A percentile compares a stretch with the other conserved stretches of the same genome.
These are phyloP conservation scores for Scaeva pyrastri DNA, from an alignment of 2,888 invertebrate genomes.

Conservation along the genomic window DNA sequence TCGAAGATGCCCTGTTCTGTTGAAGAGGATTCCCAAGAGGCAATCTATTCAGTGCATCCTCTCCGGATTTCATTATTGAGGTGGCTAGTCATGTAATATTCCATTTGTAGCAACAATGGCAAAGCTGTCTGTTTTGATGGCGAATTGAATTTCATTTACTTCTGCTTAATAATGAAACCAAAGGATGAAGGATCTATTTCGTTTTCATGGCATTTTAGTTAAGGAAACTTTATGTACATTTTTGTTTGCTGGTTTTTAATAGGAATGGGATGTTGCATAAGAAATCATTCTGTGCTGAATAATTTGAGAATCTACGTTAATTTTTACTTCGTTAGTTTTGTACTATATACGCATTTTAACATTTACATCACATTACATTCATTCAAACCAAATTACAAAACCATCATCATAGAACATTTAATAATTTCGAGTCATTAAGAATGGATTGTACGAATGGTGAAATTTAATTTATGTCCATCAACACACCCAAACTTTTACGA, in stretches of 20 bases:
- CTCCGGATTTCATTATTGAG: slow-evolving; percentile 63
- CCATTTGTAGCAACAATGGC: slow-evolving; percentile 53
- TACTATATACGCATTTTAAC: no score
- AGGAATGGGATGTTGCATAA: background rate
- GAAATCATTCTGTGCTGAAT: background rate
- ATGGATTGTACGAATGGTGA: no score
- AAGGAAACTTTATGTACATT: background rate
- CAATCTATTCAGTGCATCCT: slow-evolving; percentile 50
- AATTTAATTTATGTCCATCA: no score
- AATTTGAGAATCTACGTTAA: no score
- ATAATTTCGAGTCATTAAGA: no score
- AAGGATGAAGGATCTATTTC: slow-evolving; percentile 9
- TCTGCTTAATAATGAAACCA: slow-evolving; percentile 9
- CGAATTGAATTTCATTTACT: slow-evolving; percentile 49
- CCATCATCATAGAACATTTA: no score
- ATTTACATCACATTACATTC: no score
- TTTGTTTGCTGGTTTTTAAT: background rate
- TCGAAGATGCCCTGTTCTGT: slow-evolving; percentile 44
- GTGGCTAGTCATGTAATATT: slow-evolving; percentile 63
- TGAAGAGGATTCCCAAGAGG: slow-evolving; percentile 72
- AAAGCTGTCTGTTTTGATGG: slow-evolving; percentile 39
- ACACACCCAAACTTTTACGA: no score
- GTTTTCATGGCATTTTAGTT: background rate
- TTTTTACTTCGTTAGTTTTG: no score
- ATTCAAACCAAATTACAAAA: no score